Evolutionary conservation across 2,888 invertebrate species (phyloP), one percentile per base, ranked within the genome.

Genomic region (Parnassius mnemosyne): DNA sequence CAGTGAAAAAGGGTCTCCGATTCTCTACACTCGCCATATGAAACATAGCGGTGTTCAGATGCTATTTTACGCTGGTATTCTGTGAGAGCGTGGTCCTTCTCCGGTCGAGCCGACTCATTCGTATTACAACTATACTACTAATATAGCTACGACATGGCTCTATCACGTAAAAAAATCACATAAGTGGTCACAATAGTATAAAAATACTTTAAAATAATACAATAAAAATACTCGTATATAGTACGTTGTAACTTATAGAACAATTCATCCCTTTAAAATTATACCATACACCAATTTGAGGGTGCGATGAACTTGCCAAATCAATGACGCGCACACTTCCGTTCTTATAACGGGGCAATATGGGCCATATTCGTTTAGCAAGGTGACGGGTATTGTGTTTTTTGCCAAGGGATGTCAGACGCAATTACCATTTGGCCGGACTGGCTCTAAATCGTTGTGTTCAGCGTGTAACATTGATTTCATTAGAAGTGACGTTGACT

Each of bases 351-450:
- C 69, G n/a, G 20, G 9, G 10, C 10, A n/a, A 55, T 73, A 74
- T 62, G 62, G 66, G 20, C 60, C 55, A 75, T 65, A 69, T 67
- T 73, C 60, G 66, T 47, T 63, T 65, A 56, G 47, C 46, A 43
- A 5, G 34, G 42, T 51, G 10, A 44, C 34, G n/a, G 57, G 62
- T 61, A 59, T 61, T 62, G 61, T 58, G 53, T 68, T 71, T 69
- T 67, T 69, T 66, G 64, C 65, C 56, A 66, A 68, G 63, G 56
- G 65, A 68, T 63, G 65, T 68, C 70, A 70, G 67, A 71, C 68
- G 68, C 69, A 72, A 73, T 75, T 68, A 68, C 65, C 66, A 67
- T 69, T 69, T 62, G 66, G 64, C 60, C 54, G 69, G 62, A 65
- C 67, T 64, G 65, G 58, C 65, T 64, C 65, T 61, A 67, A 73